Evolutionary conservation across 2,888 invertebrate genomes (phyloP).

Genomic region (Heliconius erato): DNA sequence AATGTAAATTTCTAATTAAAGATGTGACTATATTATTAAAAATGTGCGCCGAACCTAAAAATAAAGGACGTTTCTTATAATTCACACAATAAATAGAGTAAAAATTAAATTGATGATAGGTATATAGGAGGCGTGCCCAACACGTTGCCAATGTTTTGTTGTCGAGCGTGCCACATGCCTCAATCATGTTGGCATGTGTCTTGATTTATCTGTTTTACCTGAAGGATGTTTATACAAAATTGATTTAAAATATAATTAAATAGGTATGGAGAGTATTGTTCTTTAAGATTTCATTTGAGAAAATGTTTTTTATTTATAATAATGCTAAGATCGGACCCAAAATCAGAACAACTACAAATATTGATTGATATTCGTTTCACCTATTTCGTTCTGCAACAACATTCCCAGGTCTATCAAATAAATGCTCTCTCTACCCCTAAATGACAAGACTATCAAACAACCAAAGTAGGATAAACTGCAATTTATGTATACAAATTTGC

Average conservation of each 20-base stretch:
- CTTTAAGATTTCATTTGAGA: not conserved
- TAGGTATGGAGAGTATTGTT: not conserved
- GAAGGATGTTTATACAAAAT: slow-evolving; percentile 2
- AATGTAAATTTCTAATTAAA: not conserved
- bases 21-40: too few relatives aligned
- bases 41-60: too few relatives aligned
- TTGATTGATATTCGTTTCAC: not conserved
- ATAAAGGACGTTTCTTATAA: too few relatives aligned
- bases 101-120: slow-evolving; percentile 1
- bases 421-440: too few relatives aligned
- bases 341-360: not conserved
- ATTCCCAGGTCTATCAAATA: too few relatives aligned
- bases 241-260: not conserved
- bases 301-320: not conserved
- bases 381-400: not conserved
- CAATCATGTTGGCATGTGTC: slow-evolving; percentile 47
- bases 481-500: not conserved
- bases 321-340: not conserved
- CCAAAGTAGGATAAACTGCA: not conserved
- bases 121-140: slow-evolving; percentile 41
- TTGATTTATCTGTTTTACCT: slow-evolving; percentile 42
- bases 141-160: slow-evolving; percentile 45
- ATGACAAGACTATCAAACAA: not conserved
- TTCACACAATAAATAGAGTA: not conserved
- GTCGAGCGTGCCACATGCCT: slow-evolving; percentile 38